phyloP scores from a whole-genome alignment of 2,113 vertebrate genomes.

The Fulmarus glacialis region DNA sequence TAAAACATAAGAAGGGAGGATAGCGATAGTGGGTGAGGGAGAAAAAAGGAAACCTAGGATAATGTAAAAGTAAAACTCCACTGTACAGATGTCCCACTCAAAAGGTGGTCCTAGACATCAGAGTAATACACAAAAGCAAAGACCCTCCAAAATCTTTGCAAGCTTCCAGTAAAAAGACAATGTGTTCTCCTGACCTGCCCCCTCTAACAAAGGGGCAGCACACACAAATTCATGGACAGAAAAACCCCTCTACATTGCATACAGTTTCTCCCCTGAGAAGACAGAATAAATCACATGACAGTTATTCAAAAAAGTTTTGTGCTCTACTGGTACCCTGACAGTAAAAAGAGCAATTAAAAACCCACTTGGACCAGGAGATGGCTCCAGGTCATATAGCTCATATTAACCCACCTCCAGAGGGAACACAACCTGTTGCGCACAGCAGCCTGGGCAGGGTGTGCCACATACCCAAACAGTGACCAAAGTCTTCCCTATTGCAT shows the following conservation, averaged over 20 bases:
- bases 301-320: neutral
- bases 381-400: fast-evolving
- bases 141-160: neutral
- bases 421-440: neutral
- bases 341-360: neutral
- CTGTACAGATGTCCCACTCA: neutral
- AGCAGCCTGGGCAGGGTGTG: neutral
- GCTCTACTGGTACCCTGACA: neutral
- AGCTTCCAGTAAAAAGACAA: neutral
- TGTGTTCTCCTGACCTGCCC: neutral
- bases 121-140: neutral
- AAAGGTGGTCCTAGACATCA: neutral
- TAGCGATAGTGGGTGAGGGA: fast-evolving
- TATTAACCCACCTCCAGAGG: neutral
- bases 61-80: neutral
- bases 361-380: neutral
- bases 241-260: neutral
- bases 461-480: neutral
- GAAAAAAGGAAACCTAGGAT: neutral
- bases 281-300: neutral
- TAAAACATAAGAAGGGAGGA: neutral
- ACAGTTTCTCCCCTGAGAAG: neutral
- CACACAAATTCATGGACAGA: neutral
- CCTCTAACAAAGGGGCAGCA: neutral
- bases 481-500: neutral